Evolutionary conservation across 2,113 vertebrate species (phyloP).

Genomic region (Micronycteris hirsuta): DNA sequence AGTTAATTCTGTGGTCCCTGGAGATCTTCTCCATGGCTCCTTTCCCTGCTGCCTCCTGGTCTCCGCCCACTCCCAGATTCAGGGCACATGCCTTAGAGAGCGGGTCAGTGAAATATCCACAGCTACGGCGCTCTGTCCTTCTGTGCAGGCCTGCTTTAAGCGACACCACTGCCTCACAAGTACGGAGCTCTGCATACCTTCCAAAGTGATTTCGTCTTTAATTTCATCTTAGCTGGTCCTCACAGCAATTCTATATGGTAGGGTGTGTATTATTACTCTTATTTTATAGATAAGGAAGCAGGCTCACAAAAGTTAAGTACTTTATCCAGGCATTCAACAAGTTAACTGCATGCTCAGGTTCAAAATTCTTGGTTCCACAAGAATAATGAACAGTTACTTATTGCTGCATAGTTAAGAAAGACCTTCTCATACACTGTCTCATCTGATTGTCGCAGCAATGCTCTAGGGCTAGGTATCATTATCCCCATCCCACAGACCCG

Average conservation of each 20-base stretch:
- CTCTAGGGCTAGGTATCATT: background rate
- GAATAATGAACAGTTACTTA: background rate
- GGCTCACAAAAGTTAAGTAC: background rate
- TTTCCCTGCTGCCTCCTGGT: background rate
- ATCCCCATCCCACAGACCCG: background rate
- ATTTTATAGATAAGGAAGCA: background rate
- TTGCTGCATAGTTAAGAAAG: background rate
- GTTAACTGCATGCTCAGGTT: background rate
- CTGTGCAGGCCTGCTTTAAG: background rate
- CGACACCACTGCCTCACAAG: background rate
- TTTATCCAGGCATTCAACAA: conserved; percentile 23
- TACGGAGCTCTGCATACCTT: background rate
- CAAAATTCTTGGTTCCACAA: background rate
- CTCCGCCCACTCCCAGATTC: background rate
- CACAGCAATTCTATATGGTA: background rate
- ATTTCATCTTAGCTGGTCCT: background rate
- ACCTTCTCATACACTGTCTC: background rate
- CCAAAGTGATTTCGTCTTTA: background rate
- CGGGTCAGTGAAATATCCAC: no score
- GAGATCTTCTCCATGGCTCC: background rate
- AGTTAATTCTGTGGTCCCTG: background rate
- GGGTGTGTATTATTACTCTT: background rate
- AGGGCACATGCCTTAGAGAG: rapidly evolving
- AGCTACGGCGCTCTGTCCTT: background rate
- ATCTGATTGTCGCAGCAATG: background rate